Evolutionary conservation across 2,113 vertebrate species (phyloP).

Genomic region (Triplophysa rosa): DNA sequence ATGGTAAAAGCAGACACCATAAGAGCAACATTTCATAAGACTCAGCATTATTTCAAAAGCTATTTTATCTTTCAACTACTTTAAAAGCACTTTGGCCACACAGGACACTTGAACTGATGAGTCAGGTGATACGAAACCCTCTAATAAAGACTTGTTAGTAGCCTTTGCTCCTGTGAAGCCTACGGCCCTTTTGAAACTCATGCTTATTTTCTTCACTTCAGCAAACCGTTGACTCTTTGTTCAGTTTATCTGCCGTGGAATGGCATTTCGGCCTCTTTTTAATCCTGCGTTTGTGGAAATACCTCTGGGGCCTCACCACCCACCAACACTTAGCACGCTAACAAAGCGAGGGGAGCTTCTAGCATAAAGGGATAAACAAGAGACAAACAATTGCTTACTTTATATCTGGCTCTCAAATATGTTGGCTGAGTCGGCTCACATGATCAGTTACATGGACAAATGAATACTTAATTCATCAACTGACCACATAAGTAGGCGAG

Average conservation of each 20-base stretch:
- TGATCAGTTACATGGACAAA: conserved; percentile 43
- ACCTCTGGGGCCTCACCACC: conserved; percentile 66
- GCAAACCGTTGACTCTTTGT: conserved; percentile 65
- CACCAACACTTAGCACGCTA: conserved; percentile 66
- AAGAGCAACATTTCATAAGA: neutral
- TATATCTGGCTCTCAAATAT: conserved; percentile 49
- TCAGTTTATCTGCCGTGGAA: conserved; percentile 66
- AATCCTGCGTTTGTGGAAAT: conserved; percentile 68
- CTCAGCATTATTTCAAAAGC: conserved; percentile 27
- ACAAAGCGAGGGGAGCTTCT: conserved; percentile 62
- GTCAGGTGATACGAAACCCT: conserved; percentile 18
- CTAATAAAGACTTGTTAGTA: neutral
- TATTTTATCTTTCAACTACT: neutral
- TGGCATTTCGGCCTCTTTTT: conserved; percentile 55
- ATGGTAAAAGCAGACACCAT: neutral
- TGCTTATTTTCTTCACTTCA: conserved; percentile 37
- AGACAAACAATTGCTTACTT: conserved; percentile 59
- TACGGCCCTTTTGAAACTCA: conserved; percentile 16
- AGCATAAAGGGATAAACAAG: conserved; percentile 55
- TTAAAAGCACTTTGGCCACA: neutral
- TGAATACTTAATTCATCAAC: conserved; percentile 53
- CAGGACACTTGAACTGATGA: conserved; percentile 18
- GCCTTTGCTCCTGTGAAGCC: neutral
- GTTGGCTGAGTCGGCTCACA: conserved; percentile 48
- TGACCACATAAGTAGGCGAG: conserved; percentile 53